These are phyloP conservation scores for Diuraphis noxia DNA, from an alignment of 1,140 invertebrate genomes.

Conservation along the genomic window DNA sequence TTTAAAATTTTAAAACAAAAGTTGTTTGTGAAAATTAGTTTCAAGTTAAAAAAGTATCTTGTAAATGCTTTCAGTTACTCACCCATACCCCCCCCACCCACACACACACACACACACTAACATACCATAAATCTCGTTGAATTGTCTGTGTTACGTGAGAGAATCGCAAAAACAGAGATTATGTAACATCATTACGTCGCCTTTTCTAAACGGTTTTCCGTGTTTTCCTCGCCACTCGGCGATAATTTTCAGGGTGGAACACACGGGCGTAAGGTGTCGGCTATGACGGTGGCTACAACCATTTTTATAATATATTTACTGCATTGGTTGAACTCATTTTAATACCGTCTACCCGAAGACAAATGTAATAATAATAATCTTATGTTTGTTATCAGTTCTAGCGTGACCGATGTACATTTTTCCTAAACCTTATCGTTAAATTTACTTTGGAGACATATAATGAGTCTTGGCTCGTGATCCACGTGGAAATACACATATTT, in stretches of 20 bases:
- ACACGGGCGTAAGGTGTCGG: background rate
- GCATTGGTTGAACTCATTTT: background rate
- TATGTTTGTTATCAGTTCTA: background rate
- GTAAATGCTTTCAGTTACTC: background rate
- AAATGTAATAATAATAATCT: background rate
- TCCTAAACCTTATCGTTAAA: background rate
- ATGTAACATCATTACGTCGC: slow-evolving; percentile 32
- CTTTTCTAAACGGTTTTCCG: slow-evolving; percentile 51
- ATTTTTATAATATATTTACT: background rate
- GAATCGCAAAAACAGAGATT: slow-evolving; percentile 39
- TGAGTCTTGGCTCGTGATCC: too few species aligned
- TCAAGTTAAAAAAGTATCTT: background rate
- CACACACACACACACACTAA: background rate
- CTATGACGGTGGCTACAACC: background rate
- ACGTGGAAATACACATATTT: too few species aligned
- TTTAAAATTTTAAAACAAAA: background rate
- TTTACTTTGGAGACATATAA: background rate
- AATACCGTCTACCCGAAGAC: too few species aligned
- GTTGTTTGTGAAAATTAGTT: background rate
- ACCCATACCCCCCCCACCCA: too few species aligned
- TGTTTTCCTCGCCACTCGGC: slow-evolving; percentile 1
- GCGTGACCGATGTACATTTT: background rate
- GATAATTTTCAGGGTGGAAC: background rate
- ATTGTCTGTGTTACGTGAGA: slow-evolving; percentile 34
- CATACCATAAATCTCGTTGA: slow-evolving; percentile 40